A percentile compares a stretch with the other conserved stretches of the same genome.
These are phyloP conservation scores for Epistrophe grossulariae DNA, from an alignment of 2,888 invertebrate species.

Conservation along the genomic window DNA sequence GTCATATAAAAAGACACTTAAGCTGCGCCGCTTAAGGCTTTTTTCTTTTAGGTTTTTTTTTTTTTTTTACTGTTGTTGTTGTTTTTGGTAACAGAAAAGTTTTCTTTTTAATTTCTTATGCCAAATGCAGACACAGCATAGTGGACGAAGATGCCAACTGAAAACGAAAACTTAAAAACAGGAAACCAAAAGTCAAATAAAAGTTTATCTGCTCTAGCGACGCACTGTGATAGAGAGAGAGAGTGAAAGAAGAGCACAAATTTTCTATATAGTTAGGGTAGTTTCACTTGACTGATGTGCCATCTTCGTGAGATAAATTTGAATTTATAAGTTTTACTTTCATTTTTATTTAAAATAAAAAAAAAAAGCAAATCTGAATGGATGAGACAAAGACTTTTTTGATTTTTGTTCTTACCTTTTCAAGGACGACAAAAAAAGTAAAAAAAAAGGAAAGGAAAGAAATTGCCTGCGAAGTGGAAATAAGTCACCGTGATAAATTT, in stretches of 20 bases:
- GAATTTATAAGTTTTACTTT: slow-evolving; percentile 20
- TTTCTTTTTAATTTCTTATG: slow-evolving; percentile 9
- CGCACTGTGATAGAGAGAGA: no score
- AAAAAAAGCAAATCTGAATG: neutral
- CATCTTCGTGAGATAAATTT: slow-evolving; percentile 49
- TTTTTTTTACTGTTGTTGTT: neutral
- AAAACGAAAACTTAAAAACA: slow-evolving; percentile 23
- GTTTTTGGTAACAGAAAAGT: slow-evolving; percentile 1
- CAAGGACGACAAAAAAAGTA: neutral
- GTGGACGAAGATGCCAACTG: neutral
- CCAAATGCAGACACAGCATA: slow-evolving; percentile 3
- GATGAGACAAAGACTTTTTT: neutral
- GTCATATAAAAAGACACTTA: slow-evolving; percentile 22
- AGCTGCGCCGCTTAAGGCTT: slow-evolving; percentile 27
- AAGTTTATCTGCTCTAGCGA: slow-evolving; percentile 23
- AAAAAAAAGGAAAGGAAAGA: neutral
- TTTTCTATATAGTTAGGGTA: neutral
- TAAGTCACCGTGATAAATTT: slow-evolving; percentile 63
- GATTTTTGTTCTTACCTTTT: slow-evolving; percentile 6
- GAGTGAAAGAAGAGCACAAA: slow-evolving; percentile 7
- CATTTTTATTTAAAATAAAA: slow-evolving; percentile 21
- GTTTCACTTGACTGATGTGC: slow-evolving; percentile 40
- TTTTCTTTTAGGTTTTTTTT: neutral
- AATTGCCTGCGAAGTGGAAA: neutral
- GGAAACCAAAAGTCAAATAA: slow-evolving; percentile 18